These are phyloP conservation scores for Rhadina sibilatrix DNA, from an alignment of 2,113 vertebrate genomes.

Conservation along the genomic window DNA sequence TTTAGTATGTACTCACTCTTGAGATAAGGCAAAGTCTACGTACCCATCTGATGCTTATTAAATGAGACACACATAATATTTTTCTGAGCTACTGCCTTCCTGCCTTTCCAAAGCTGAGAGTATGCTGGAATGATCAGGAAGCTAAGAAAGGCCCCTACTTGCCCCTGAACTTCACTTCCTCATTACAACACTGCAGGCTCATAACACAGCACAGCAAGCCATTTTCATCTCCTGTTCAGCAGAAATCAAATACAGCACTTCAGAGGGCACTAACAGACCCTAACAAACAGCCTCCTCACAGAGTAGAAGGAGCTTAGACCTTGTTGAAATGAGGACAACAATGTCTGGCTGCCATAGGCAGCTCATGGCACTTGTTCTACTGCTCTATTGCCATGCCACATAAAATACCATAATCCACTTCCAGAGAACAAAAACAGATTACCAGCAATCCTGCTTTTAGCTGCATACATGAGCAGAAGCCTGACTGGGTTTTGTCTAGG, in stretches of 20 bases:
- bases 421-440: background rate
- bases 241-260: background rate
- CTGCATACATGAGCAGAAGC: background rate
- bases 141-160: background rate
- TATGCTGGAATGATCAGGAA: background rate
- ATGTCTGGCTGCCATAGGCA: background rate
- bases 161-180: background rate
- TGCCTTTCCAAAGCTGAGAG: background rate
- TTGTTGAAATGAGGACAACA: background rate
- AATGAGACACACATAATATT: fast-evolving
- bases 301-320: background rate
- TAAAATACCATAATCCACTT: background rate
- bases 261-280: background rate
- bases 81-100: background rate
- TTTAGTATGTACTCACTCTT: background rate
- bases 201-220: background rate
- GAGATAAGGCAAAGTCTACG: background rate
- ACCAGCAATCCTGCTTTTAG: background rate
- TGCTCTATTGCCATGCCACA: background rate
- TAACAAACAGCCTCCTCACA: background rate
- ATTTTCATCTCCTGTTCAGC: background rate
- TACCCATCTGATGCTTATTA: background rate
- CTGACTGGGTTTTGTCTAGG: background rate
- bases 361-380: background rate
- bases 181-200: background rate